A percentile compares a stretch with the other conserved stretches of the same genome.
Conservation (phyloP, 2,113 vertebrate species). For the Colossoma macropomum region DNA sequence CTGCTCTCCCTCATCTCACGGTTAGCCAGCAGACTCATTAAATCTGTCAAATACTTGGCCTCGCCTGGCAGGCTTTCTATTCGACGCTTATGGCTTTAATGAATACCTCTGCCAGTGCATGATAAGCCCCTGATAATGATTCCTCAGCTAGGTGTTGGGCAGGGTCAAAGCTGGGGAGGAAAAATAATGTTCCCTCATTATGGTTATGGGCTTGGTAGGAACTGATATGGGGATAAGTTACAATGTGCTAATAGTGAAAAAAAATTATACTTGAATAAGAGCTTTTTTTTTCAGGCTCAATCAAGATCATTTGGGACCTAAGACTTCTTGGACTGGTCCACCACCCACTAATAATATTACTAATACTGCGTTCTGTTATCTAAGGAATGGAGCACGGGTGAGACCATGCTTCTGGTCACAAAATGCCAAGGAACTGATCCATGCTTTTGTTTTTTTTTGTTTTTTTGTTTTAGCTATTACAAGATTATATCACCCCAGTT, state of each 20-base stretch:
- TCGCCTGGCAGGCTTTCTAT: conserved; percentile 46
- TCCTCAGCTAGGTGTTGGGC: conserved; percentile 30
- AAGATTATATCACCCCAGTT: too few relatives aligned
- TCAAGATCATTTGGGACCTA: background rate
- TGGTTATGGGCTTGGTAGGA: background rate
- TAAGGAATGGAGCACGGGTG: too few relatives aligned
- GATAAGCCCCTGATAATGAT: conserved; percentile 44
- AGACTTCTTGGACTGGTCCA: background rate
- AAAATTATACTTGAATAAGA: background rate
- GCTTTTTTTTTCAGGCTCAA: background rate
- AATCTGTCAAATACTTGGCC: conserved; percentile 50
- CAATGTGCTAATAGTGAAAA: background rate
- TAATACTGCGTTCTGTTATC: too few relatives aligned
- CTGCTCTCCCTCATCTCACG: conserved; percentile 32
- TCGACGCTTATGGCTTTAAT: conserved; percentile 52
- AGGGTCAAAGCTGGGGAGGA: conserved; percentile 32
- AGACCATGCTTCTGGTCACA: too few relatives aligned
- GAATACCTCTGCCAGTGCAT: conserved; percentile 37
- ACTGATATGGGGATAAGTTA: conserved; percentile 4
- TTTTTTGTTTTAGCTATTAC: too few relatives aligned
- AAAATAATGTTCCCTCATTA: conserved; percentile 42
- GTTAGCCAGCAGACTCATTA: conserved; percentile 54
- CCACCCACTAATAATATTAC: too few relatives aligned
- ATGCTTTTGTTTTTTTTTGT: too few relatives aligned
- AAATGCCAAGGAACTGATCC: too few relatives aligned